Evolutionary conservation across 2,888 invertebrate species (phyloP), one percentile per base, ranked within the genome.

Genomic region (Eupithecia vulgata): DNA sequence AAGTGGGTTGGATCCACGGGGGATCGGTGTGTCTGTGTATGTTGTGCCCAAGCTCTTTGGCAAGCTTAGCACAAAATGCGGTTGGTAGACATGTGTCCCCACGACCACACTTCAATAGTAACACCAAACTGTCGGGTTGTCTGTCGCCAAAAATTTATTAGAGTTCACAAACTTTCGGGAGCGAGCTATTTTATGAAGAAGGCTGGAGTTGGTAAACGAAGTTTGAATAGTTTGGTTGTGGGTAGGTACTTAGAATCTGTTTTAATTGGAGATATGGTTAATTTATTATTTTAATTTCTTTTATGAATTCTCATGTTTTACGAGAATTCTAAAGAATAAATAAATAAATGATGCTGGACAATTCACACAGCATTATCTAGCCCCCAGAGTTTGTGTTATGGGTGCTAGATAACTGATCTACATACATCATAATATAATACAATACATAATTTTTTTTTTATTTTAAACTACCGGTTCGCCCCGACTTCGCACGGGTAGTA

Each of bases 101-200:
- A 52, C 48, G 10, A 52, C 52, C 52, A 25, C 57, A 57, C 57
- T 57, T 57, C 57, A 21, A 57, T 57, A 57, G 5, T 5, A 52
- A 52, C 57, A 25, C 61, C 34, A 34, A 61, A 68, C 64, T 45
- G 68, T 37, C 59, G 34, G 65, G 37, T 30, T 64, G 67, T 52
- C 64, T 21, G 21, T 59, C 34, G 65, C 34, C 72, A 65, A 68
- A 72, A 68, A 65, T 65, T 72, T 68, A 72, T 72, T 68, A 72
- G 34, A 61, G 57, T 34, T 64, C 40, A 52, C 13, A 67, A 71
- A 67, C 45, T 71, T 67, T 71, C 13, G 67, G 61, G 61, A 25
- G 5, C 57, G 1, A 61, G 34, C 15, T 61, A 35, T 61, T 34
- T 61, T 61, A 34, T 61, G 15, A 61, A 61, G 61, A 34, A 57